These are phyloP conservation scores for Sphyrna mokarran DNA, from an alignment of 2,113 vertebrate genomes.

Conservation along the genomic window DNA sequence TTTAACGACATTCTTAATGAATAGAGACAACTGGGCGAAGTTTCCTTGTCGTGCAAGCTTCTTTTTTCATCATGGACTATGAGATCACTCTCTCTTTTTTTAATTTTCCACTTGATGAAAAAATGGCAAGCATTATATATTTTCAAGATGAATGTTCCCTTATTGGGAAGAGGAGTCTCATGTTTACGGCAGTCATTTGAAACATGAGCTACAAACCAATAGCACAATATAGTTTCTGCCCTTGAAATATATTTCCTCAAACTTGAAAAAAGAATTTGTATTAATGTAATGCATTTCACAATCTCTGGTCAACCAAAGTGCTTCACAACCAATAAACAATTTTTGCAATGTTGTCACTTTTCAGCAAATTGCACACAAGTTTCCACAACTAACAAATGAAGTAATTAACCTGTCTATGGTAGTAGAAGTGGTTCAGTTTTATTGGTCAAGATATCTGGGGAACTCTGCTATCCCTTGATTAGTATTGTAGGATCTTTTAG, in stretches of 20 bases:
- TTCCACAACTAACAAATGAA: not conserved
- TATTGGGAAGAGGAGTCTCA: not conserved
- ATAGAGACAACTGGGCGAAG: not conserved
- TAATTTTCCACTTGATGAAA: not conserved
- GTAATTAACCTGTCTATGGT: not conserved
- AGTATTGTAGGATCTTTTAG: not conserved
- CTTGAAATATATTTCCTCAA: slow-evolving; percentile 3
- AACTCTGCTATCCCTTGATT: not conserved
- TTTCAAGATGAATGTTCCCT: not conserved
- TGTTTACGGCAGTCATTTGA: not conserved
- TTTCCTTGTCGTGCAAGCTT: not conserved
- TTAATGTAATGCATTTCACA: not conserved
- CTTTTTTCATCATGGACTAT: not conserved
- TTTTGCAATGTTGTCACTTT: slow-evolving; percentile 3
- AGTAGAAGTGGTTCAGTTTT: not conserved
- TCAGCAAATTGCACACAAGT: not conserved
- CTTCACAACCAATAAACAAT: not conserved
- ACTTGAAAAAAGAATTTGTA: not conserved
- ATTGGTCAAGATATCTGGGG: not conserved
- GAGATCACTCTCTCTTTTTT: not conserved
- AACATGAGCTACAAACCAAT: not conserved
- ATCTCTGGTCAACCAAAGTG: not conserved
- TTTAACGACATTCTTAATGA: not conserved
- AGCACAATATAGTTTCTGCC: not conserved
- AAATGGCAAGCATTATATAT: not conserved